phyloP scores from a whole-genome alignment of 2,888 invertebrate species.

The Pammene aurita region DNA sequence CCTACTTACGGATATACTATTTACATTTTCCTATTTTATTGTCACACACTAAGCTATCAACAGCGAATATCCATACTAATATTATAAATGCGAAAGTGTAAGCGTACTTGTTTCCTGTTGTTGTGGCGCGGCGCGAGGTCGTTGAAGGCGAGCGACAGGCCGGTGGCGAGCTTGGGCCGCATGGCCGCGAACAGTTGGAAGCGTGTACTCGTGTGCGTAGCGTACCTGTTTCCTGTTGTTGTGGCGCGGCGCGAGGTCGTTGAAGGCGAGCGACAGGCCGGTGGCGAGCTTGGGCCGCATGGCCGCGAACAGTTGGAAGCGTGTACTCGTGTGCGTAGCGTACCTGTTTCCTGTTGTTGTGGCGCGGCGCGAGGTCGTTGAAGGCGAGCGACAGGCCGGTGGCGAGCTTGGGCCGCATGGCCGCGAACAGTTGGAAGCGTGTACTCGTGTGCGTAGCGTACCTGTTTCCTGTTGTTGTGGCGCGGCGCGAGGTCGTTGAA shows the following conservation, averaged over 20 bases:
- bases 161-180: slow-evolving; percentile 85
- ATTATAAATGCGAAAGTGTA: no score
- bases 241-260: slow-evolving; percentile 87
- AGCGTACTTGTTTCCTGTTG: slow-evolving; percentile 91
- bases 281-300: slow-evolving; percentile 87
- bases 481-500: slow-evolving; percentile 89
- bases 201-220: no score
- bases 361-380: slow-evolving; percentile 87
- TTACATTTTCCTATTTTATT: no score
- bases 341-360: slow-evolving; percentile 92
- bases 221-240: slow-evolving; percentile 92
- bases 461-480: slow-evolving; percentile 91
- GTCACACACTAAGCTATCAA: no score
- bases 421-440: slow-evolving; percentile 94
- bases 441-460: no score
- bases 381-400: slow-evolving; percentile 86
- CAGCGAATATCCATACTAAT: no score
- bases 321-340: no score
- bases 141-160: slow-evolving; percentile 86
- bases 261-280: slow-evolving; percentile 86
- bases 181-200: slow-evolving; percentile 94
- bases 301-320: slow-evolving; percentile 93
- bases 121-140: slow-evolving; percentile 87
- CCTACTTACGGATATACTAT: no score
- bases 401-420: slow-evolving; percentile 87